These are phyloP conservation scores for Sigmodon hispidus DNA, from an alignment of 2,113 vertebrate species.

Conservation along the genomic window DNA sequence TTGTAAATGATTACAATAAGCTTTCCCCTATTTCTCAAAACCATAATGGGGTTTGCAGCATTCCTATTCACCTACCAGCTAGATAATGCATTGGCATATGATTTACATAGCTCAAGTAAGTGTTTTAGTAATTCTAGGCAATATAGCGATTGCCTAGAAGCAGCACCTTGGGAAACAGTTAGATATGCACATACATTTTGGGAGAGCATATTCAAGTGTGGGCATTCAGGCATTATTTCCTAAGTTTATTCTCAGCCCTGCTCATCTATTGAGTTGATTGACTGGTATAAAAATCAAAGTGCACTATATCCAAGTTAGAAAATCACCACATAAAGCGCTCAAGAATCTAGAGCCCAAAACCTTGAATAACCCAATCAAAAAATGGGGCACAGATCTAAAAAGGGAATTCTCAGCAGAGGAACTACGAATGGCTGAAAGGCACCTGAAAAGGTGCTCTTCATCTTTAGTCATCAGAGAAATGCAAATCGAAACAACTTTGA, in stretches of 20 bases:
- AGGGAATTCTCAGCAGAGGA: too few relatives aligned
- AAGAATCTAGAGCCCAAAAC: too few relatives aligned
- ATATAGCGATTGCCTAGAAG: not conserved
- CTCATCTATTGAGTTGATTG: not conserved
- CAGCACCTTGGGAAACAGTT: not conserved
- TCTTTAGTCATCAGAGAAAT: too few relatives aligned
- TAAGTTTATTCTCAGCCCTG: not conserved
- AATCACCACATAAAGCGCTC: not conserved
- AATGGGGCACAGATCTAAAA: too few relatives aligned
- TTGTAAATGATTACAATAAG: not conserved
- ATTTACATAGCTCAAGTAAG: not conserved
- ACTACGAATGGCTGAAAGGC: too few relatives aligned
- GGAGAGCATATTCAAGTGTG: not conserved
- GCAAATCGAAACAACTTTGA: too few relatives aligned
- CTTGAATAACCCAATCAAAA: too few relatives aligned
- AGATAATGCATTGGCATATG: not conserved
- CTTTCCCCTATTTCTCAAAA: not conserved
- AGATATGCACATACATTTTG: not conserved
- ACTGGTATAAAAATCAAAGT: not conserved
- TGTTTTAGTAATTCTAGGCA: constrained; percentile 6
- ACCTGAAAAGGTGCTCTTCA: too few relatives aligned
- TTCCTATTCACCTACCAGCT: not conserved
- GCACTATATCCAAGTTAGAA: not conserved
- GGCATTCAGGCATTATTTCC: not conserved
- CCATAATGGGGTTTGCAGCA: not conserved